A percentile compares a stretch with the other conserved stretches of the same genome.
Conservation (phyloP, 1,140 invertebrate genomes). For the Drosophila nannoptera region DNA sequence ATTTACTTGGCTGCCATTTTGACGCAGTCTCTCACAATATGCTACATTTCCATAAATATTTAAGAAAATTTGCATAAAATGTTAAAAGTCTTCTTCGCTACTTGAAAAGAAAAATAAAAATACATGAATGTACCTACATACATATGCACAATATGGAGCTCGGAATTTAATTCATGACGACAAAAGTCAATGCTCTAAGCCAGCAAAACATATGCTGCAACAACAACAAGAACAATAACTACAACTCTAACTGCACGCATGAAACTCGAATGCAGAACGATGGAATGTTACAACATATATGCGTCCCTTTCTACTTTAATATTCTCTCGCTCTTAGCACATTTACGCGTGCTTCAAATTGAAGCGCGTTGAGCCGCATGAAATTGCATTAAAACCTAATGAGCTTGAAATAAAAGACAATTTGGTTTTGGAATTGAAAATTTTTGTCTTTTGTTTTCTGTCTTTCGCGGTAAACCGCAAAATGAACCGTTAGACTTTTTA, state of each 20-base stretch:
- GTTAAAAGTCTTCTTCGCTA: constrained; percentile 38
- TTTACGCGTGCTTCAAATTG: constrained; percentile 67
- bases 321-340: constrained; percentile 20
- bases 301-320: background rate
- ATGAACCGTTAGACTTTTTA: constrained; percentile 57
- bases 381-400: constrained; percentile 76
- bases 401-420: constrained; percentile 76
- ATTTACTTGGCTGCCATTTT: constrained; percentile 74
- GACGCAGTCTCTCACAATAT: constrained; percentile 73
- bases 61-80: constrained; percentile 76
- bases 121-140: background rate
- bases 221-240: constrained; percentile 10
- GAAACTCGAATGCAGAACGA: constrained; percentile 57
- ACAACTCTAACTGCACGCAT: constrained; percentile 27
- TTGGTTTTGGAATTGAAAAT: constrained; percentile 65
- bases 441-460: constrained; percentile 37
- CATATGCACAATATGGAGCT: constrained; percentile 27
- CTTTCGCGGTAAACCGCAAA: constrained; percentile 29
- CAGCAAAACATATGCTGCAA: constrained; percentile 67
- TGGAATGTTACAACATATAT: background rate
- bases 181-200: constrained; percentile 72
- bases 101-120: constrained; percentile 11
- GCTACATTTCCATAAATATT: constrained; percentile 77
- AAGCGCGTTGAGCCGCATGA: constrained; percentile 71
- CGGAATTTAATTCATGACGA: constrained; percentile 74